Evolutionary conservation across 1,140 invertebrate genomes (phyloP).

Genomic region (Leptinotarsa texana): DNA sequence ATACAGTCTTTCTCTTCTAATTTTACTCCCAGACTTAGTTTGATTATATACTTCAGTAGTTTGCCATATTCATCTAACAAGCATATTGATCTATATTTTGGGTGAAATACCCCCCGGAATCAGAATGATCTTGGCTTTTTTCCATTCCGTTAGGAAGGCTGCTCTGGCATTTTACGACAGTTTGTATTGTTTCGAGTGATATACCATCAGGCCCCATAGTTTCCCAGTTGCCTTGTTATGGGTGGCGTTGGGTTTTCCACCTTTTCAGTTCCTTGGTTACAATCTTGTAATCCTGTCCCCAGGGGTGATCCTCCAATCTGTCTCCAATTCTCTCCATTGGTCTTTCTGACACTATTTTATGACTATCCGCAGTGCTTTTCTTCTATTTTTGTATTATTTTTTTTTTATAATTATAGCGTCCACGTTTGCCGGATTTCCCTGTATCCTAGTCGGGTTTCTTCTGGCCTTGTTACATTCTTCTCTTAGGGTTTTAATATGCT

Average conservation of each 20-base stretch:
- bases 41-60: background rate
- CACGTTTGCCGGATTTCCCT: background rate
- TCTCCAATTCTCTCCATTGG: background rate
- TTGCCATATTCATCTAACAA: background rate
- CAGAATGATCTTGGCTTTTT: background rate
- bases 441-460: background rate
- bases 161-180: background rate
- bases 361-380: background rate
- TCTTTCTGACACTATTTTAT: background rate
- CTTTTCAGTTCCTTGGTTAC: background rate
- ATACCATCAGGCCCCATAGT: background rate
- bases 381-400: background rate
- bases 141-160: background rate
- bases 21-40: background rate
- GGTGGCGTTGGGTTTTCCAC: background rate
- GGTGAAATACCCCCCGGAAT: too few relatives aligned
- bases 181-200: background rate
- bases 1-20: background rate
- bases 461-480: background rate
- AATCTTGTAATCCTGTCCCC: background rate
- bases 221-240: background rate
- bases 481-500: background rate
- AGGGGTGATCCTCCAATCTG: background rate
- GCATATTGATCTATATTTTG: background rate
- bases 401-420: background rate